Evolutionary conservation across 1,140 invertebrate species (phyloP).

Genomic region (Marisa cornuarietis): DNA sequence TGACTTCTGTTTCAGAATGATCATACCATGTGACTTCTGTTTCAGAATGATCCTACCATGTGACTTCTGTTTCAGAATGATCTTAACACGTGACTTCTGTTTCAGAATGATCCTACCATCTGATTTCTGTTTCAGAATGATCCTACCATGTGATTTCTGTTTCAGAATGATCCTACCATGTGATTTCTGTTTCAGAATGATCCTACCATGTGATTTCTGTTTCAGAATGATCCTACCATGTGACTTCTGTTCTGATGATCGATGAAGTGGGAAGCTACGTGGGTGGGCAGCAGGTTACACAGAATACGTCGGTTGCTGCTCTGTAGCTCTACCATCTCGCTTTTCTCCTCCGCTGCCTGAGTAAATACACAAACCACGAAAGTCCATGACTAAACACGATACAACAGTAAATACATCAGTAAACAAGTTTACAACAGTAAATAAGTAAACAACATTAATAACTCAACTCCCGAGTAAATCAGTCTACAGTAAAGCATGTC

Average conservation of each 20-base stretch:
- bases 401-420: no score
- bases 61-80: not conserved
- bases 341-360: slow-evolving; percentile 82
- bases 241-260: slow-evolving; percentile 49
- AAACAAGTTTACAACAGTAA: no score
- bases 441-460: no score
- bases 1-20: not conserved
- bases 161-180: not conserved
- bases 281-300: slow-evolving; percentile 90
- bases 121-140: not conserved
- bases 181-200: not conserved
- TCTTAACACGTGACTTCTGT: not conserved
- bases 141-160: not conserved
- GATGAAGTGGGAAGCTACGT: slow-evolving; percentile 93
- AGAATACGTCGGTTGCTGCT: slow-evolving; percentile 73
- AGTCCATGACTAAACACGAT: no score
- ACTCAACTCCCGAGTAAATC: no score
- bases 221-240: slow-evolving; percentile 39
- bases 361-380: no score
- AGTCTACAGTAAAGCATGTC: no score
- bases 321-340: slow-evolving; percentile 63
- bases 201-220: not conserved
- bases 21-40: not conserved
- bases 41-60: not conserved
- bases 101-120: no score